phyloP scores from a whole-genome alignment of 2,888 invertebrate genomes.

The Aproaerema taeniolella region DNA sequence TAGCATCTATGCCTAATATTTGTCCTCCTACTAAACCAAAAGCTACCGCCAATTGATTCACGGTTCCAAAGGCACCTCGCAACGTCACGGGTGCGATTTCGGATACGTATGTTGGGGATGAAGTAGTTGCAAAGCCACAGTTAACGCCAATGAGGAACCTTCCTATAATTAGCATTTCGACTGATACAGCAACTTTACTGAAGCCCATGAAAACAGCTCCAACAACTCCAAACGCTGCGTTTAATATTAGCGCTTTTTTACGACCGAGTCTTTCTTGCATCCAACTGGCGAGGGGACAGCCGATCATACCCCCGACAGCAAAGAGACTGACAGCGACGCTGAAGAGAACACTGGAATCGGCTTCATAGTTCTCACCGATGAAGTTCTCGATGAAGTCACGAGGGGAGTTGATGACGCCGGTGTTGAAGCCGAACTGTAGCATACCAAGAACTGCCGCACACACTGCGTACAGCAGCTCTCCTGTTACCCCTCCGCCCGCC shows the following conservation, averaged over 20 bases:
- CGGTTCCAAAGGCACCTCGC: constrained; percentile 69
- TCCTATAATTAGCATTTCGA: constrained; percentile 84
- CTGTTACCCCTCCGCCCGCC: constrained; percentile 72
- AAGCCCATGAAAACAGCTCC: constrained; percentile 83
- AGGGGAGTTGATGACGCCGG: constrained; percentile 83
- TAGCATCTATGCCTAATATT: constrained; percentile 65
- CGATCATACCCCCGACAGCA: constrained; percentile 87
- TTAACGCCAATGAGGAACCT: constrained; percentile 85
- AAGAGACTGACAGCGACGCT: constrained; percentile 85
- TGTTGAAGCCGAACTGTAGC: constrained; percentile 85
- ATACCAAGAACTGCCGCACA: constrained; percentile 82
- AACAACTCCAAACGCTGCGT: constrained; percentile 80
- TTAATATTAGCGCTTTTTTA: constrained; percentile 80
- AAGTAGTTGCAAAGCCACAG: constrained; percentile 79
- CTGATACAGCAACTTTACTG: constrained; percentile 79
- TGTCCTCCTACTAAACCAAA: constrained; percentile 62
- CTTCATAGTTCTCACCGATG: constrained; percentile 75
- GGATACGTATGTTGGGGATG: constrained; percentile 71
- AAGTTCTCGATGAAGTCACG: constrained; percentile 79
- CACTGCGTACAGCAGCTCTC: constrained; percentile 80
- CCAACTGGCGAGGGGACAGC: constrained; percentile 85
- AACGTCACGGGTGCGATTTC: constrained; percentile 62
- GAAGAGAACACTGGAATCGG: constrained; percentile 72
- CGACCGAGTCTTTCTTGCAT: constrained; percentile 83
- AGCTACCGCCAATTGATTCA: constrained; percentile 69